Evolutionary conservation across 1,140 invertebrate species (phyloP), one percentile per base, ranked within the genome.

Genomic region (Bombus consobrinus): DNA sequence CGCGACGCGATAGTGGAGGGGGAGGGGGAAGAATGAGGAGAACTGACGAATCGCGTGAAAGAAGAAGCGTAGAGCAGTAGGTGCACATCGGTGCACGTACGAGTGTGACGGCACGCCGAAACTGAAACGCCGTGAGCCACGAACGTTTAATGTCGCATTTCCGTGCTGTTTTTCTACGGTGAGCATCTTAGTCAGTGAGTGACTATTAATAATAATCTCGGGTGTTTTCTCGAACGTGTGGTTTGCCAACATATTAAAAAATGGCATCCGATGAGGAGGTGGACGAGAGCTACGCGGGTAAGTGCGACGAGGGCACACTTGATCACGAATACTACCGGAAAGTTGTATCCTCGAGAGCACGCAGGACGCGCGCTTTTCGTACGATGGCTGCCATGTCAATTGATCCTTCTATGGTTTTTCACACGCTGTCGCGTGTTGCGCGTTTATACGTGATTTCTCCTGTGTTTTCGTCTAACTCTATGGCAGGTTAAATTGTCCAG

Each of bases 181-280:
- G 34, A 82, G 81, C 71, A 66, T 79, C 57, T 62, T 81, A 80
- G n/a, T 43, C 37, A 74, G 57, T 81, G 53, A 75, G 32, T 39
- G 74, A 66, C 8, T n/a, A 53, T 53, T 53, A 53, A 53, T 53
- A 53, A 53, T 75, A 34, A 18, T 39, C 28, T 32, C 41, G 53
- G 41, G 64, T 4, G 66, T 83, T 59, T 73, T 34, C 28, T 62
- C 76, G 71, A 32, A n/a, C n/a, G 66, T 73, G 59, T 68, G 75
- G 62, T 59, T 59, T 34, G 41, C 43, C 41, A 76, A 81, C 41
- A 18, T 69, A 25, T 41, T 74, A 76, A 74, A 90, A 85, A 94
- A 97, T 97, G 97, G 97, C 97, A 93, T 97, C 97, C 85, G 97
- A 97, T 93, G 97, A 97, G 91, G 97, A 97, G 95, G 96, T 97